A percentile compares a stretch with the other conserved stretches of the same genome.
These are phyloP conservation scores for Hippocampus mohnikei DNA, from an alignment of 2,113 vertebrate species.

Conservation along the genomic window DNA sequence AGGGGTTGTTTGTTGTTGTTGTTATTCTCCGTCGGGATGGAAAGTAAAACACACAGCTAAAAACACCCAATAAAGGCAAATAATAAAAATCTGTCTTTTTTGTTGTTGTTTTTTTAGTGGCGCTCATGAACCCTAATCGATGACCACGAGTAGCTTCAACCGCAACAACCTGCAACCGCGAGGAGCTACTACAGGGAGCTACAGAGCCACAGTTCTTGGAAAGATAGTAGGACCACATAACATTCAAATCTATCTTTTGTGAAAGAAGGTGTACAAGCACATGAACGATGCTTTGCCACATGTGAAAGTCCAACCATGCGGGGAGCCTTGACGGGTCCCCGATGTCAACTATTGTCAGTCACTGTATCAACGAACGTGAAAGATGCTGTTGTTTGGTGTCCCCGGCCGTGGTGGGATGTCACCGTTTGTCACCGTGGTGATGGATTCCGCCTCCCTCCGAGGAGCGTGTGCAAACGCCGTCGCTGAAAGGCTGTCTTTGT, in stretches of 20 bases:
- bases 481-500: slow-evolving; percentile 90
- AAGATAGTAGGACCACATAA: not conserved
- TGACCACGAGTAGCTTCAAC: too few species aligned
- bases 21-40: too few species aligned
- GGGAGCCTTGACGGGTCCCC: slow-evolving; percentile 49
- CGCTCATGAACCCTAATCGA: too few species aligned
- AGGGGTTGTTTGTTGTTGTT: too few species aligned
- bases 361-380: slow-evolving; percentile 78
- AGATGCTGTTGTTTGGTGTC: slow-evolving; percentile 83
- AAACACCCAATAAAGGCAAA: too few species aligned
- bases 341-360: slow-evolving; percentile 71
- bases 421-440: slow-evolving; percentile 86
- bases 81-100: too few species aligned
- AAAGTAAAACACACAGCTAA: too few species aligned
- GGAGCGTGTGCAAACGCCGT: slow-evolving; percentile 82
- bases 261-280: not conserved
- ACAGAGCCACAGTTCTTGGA: not conserved
- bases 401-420: slow-evolving; percentile 82
- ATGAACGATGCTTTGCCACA: slow-evolving; percentile 15
- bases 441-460: slow-evolving; percentile 86
- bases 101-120: too few species aligned
- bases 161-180: too few species aligned
- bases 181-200: too few species aligned
- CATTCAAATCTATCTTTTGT: not conserved
- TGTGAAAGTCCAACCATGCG: slow-evolving; percentile 20